Base-by-base conservation (phyloP, 1,140 invertebrate species). In the Melitaea cinxia region DNA sequence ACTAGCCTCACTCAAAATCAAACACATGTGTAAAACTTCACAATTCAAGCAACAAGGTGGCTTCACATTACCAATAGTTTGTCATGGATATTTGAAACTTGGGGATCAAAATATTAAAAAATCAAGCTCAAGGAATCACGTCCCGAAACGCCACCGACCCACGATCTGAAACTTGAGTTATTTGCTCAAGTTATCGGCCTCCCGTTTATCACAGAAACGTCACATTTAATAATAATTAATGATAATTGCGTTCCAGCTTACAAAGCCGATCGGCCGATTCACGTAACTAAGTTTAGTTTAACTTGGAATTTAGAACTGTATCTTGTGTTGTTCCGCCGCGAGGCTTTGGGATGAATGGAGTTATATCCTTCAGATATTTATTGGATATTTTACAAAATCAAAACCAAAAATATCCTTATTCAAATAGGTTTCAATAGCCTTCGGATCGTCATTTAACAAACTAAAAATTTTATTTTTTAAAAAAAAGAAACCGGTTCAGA, bases 161-260 rank as follows among this genome's bases (percentile, higher is more conserved):
- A 14, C n/a, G 58, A 47, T 47, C 33, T 64, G 67, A 30, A 77
- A 79, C 68, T 81, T 89, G 84, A 89, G 77, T 89, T 87, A 89
- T 89, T 86, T 84, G 84, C 73, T 42, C 81, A 88, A 89, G 83
- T 86, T 89, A 89, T 89, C 87, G 80, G 82, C 60, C 72, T 45
- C 49, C 81, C 83, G 85, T 88, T 88, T 85, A 88, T 89, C 85
- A 87, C 71, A 28, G 61, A 74, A 78, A 68, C 76, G 85, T 87
- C 85, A 82, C 83, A 85, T 89, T 88, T 89, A 89, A 89, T 89
- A 88, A 89, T 89, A 88, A 88, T 89, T 85, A 89, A 89, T 88
- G 85, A 88, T 89, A 89, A 89, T 89, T 89, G 87, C 85, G 77
- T 82, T 78, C 69, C 67, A 80, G 87, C 86, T 89, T 87, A 88